Base-by-base conservation (phyloP, 1,140 invertebrate genomes). In the Pemphigus obesinymphae region DNA sequence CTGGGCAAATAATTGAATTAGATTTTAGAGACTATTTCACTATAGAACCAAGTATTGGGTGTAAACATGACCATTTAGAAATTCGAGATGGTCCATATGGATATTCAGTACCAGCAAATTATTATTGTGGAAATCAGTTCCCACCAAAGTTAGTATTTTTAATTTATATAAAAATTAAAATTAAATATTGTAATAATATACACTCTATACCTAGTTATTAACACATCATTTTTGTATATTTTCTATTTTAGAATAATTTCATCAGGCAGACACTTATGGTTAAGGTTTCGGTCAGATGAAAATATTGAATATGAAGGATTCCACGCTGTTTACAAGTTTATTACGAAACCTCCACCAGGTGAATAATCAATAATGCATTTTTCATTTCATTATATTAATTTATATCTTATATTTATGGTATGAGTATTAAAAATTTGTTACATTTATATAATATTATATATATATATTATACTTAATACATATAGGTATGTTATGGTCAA, bases 281-380 rank as follows among this genome's bases (percentile, higher is more conserved):
- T 96, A 17, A 89, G 91, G 66, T 97, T 97, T 87, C 90, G 90
- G 78, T 94, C 94, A 1, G 95, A 97, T 85, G 92, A 93, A 82
- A 93, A 91, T 84, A 94, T 96, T 83, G 92, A 96, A 86, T 93
- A 93, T 85, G 88, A 87, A 23, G 95, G 95, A 2, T 97, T 97
- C 87, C 91, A 90, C 83, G 95, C 93, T 3, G 91, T 95, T 2
- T 95, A 93, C 86, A 89, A 88, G 72, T 92, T 89, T 86, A 87
- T 92, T 53, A 88, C 89, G 8, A 87, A 89, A 82, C 90, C 89
- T n/a, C 87, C 88, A 50, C 85, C 87, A 66, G 83, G 88, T 89
- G 85, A 88, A 87, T 86, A 48, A 37, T 78, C 8, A 68, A 68
- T 68, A 29, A 61, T 61, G 2, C 1, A 20, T 34, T 8, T 4